Percentiles rank a stretch among this genome's conserved stretches.
Evolutionary conservation across 2,113 vertebrate genomes (phyloP).

Genomic region (Cathartes aura): DNA sequence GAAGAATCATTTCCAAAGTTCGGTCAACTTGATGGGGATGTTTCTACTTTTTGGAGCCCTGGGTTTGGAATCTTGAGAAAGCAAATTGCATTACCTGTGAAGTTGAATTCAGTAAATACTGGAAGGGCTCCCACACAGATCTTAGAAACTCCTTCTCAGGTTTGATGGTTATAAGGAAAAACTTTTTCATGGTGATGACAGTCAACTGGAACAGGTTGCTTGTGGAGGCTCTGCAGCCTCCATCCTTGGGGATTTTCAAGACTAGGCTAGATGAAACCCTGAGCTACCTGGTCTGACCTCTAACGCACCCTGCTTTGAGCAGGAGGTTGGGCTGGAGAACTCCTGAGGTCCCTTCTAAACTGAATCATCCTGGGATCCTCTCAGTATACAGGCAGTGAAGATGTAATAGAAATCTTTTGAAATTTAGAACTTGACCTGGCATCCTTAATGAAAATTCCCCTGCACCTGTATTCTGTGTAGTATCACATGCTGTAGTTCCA

Average conservation of each 20-base stretch:
- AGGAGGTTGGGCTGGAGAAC: background rate
- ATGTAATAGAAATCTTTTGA: background rate
- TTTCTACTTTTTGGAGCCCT: background rate
- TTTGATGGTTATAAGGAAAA: background rate
- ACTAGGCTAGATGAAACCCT: background rate
- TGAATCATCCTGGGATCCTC: background rate
- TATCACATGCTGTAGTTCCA: background rate
- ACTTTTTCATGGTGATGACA: background rate
- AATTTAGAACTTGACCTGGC: background rate
- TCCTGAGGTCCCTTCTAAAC: background rate
- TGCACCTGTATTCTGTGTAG: background rate
- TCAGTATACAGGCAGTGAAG: background rate
- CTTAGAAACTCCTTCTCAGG: background rate
- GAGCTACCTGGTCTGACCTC: background rate
- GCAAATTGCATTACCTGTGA: background rate
- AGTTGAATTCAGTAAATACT: background rate
- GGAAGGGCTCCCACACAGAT: background rate
- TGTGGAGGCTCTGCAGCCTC: background rate
- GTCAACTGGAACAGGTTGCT: background rate
- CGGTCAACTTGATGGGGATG: fast-evolving
- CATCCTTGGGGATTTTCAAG: background rate
- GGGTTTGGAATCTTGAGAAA: background rate
- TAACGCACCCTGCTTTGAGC: background rate
- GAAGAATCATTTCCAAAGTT: background rate
- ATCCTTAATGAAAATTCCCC: background rate